Percentiles rank a stretch among this genome's conserved stretches.
Conservation (phyloP, 2,888 invertebrate species). For the Orthonychiurus folsomi region DNA sequence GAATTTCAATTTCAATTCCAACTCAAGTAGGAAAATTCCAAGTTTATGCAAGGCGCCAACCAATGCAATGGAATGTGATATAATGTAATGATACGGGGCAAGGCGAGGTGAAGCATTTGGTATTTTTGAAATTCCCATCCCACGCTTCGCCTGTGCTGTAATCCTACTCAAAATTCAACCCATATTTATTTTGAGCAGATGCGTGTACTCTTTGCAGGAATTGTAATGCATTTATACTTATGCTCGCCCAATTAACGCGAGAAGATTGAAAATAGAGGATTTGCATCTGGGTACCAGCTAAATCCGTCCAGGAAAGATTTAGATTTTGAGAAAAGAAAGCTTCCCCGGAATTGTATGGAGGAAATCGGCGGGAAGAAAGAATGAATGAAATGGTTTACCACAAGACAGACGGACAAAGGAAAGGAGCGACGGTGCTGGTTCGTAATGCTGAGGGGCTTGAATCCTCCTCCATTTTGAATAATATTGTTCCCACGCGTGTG, state of each 20-base stretch:
- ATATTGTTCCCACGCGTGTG: slow-evolving; percentile 37
- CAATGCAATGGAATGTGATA: too few relatives aligned
- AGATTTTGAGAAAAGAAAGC: not conserved
- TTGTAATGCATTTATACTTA: not conserved
- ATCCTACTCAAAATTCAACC: not conserved
- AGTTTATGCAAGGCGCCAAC: too few relatives aligned
- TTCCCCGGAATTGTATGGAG: not conserved
- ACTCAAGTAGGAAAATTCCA: too few relatives aligned
- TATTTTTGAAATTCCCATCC: not conserved
- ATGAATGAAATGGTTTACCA: not conserved
- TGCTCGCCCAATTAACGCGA: not conserved
- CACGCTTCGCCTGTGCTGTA: not conserved
- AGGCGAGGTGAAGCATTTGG: too few relatives aligned
- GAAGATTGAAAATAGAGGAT: not conserved
- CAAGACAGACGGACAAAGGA: not conserved
- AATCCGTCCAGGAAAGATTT: not conserved
- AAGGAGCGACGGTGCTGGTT: not conserved
- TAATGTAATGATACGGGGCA: not conserved
- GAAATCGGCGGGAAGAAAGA: not conserved
- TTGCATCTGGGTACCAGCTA: not conserved
- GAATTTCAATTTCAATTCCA: too few relatives aligned
- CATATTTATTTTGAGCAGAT: not conserved
- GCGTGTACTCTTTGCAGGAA: not conserved
- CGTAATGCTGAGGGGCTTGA: not conserved
- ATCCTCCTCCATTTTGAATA: slow-evolving; percentile 20